Evolutionary conservation across 1,140 invertebrate genomes (phyloP).

Genomic region (Rhyacophila brunnea): DNA sequence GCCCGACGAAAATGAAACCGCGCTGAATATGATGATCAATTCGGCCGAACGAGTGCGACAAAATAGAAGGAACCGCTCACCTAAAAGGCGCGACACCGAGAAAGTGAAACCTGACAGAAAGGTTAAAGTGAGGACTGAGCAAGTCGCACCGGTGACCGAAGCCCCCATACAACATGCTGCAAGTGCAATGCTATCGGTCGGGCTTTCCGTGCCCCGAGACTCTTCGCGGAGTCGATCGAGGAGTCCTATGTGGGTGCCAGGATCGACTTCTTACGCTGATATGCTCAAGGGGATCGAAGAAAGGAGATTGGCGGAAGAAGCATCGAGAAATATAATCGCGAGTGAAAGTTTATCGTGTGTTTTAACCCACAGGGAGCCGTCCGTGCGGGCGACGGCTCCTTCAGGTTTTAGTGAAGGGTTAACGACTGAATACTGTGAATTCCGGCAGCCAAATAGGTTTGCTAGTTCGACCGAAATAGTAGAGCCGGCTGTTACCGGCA

Average conservation of each 20-base stretch:
- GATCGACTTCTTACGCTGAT: constrained; percentile 74
- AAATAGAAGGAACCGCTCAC: constrained; percentile 44
- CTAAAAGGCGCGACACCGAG: constrained; percentile 35
- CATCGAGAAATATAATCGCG: not conserved
- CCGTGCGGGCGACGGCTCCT: not conserved
- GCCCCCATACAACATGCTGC: not conserved
- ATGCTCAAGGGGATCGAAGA: constrained; percentile 64
- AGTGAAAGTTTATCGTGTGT: constrained; percentile 26
- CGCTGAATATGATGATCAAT: constrained; percentile 44
- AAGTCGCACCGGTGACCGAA: not conserved
- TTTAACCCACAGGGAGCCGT: not conserved
- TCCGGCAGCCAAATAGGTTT: not conserved
- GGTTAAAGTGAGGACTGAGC: not conserved
- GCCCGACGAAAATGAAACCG: constrained; percentile 20
- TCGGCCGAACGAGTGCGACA: constrained; percentile 43
- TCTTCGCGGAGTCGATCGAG: constrained; percentile 56
- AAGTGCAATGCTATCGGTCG: constrained; percentile 2
- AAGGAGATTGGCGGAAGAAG: constrained; percentile 24
- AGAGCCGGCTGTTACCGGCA: not conserved
- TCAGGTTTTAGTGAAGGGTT: constrained; percentile 3
- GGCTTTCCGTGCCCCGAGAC: constrained; percentile 38
- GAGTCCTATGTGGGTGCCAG: constrained; percentile 71
- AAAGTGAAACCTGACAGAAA: constrained; percentile 9
- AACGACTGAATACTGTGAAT: constrained; percentile 9
- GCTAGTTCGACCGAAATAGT: not conserved